Base-by-base conservation (phyloP, 2,113 vertebrate species). In the Glaucomys volans region DNA sequence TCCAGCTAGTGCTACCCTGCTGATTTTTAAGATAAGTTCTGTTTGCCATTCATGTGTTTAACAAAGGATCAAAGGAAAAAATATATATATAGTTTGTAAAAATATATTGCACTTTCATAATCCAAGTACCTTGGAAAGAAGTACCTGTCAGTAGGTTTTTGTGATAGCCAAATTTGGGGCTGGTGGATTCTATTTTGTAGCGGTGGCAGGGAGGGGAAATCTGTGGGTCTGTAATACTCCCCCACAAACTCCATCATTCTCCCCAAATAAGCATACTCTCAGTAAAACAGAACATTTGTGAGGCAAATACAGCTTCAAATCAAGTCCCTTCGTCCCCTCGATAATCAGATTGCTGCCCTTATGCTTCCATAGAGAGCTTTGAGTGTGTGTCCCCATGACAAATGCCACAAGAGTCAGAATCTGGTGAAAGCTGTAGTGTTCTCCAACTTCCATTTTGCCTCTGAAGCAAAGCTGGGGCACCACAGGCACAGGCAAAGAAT, bases 1-100 rank as follows among this genome's bases (percentile, higher is more conserved):
- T 99, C 98, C 98, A 98, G 98, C 97, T 85, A 97, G 93, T 83
- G 85, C 95, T 98, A 98, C 98, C 98, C 98, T 98, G 98, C 98
- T 98, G 98, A 98, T 98, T 99, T 98, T 98, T 97, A 97, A 98
- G 98, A 98, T 98, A 98, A 98, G 96, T 98, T 97, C 97, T 98
- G 98, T 98, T 98, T 98, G 97, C 97, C 98, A 98, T 99, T 98
- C 98, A 97, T 97, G 97, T 96, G 89, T 97, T 98, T 98, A 98
- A 98, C 98, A 98, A 97, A 98, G 97, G 98, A 98, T 97, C 97
- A 97, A 98, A 98, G 96, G 96, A 92, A 94, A 71, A 35, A 67
- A 32, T 0, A 71, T 3, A 40, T 37, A 40, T 26, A n/a, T 7
- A 54, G 91, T 98, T 98, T 98, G 97, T 98, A 98, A 97, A 98